A percentile compares a stretch with the other conserved stretches of the same genome.
phyloP scores from a whole-genome alignment of 2,888 invertebrate genomes.

The Liopterus haemorrhoidalis region DNA sequence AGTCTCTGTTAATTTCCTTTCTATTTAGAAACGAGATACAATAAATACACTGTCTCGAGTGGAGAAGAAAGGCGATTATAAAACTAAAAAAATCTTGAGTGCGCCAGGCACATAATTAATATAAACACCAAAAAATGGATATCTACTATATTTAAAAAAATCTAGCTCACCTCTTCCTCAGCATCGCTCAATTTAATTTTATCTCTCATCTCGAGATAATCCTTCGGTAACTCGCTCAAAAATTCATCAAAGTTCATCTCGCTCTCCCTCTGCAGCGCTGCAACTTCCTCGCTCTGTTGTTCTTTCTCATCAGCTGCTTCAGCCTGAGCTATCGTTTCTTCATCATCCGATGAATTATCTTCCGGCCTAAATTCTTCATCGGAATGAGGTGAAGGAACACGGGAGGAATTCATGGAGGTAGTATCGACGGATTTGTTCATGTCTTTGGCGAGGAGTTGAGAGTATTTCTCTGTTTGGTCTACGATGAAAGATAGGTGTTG shows the following conservation, averaged over 20 bases:
- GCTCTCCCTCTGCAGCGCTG: constrained; percentile 81
- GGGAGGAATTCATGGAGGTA: constrained; percentile 7
- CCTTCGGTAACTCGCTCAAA: constrained; percentile 70
- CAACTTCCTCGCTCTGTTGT: constrained; percentile 68
- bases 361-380: constrained; percentile 79
- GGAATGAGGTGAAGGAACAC: constrained; percentile 13
- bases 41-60: background rate
- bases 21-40: background rate
- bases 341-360: constrained; percentile 75
- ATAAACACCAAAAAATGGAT: too few species aligned
- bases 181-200: constrained; percentile 49
- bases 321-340: constrained; percentile 87
- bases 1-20: background rate
- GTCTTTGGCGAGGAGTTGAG: constrained; percentile 81
- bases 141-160: too few species aligned
- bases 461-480: constrained; percentile 96
- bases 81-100: too few species aligned
- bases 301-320: constrained; percentile 55
- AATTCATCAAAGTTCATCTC: constrained; percentile 84
- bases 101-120: too few species aligned
- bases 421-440: constrained; percentile 57
- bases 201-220: constrained; percentile 67
- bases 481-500: constrained; percentile 96
- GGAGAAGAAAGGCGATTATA: constrained; percentile 2
- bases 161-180: constrained; percentile 37